phyloP scores from a whole-genome alignment of 2,113 vertebrate genomes.

The Tamias sibiricus region DNA sequence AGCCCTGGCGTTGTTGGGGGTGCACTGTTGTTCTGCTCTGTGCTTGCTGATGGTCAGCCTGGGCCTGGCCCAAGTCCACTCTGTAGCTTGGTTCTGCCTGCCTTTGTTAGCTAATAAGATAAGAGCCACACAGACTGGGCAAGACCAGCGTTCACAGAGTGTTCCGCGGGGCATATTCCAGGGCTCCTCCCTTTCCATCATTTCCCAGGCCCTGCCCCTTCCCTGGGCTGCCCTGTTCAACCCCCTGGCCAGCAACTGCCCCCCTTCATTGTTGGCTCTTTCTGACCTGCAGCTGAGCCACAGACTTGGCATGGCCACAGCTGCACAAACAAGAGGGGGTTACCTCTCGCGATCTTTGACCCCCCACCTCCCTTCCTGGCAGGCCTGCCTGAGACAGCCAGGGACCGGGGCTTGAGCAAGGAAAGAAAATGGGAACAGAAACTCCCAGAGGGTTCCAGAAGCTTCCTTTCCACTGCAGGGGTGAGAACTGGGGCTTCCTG shows the following conservation, averaged over 20 bases:
- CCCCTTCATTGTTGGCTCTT: background rate
- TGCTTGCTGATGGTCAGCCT: background rate
- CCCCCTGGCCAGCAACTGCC: no score
- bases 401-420: rapidly evolving
- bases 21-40: background rate
- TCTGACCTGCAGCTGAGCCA: no score
- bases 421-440: no score
- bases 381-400: background rate
- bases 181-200: background rate
- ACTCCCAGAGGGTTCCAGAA: no score
- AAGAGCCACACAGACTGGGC: no score
- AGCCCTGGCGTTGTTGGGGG: background rate
- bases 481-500: no score
- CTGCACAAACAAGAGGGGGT: background rate
- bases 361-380: background rate
- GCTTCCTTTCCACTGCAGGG: no score
- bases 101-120: background rate
- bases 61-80: no score
- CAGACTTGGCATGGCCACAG: background rate
- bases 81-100: background rate
- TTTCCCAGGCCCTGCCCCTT: no score
- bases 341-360: background rate
- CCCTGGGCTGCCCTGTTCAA: background rate
- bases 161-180: rapidly evolving
- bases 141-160: no score